phyloP scores from a whole-genome alignment of 2,113 vertebrate species.

The Desmodus rotundus region DNA sequence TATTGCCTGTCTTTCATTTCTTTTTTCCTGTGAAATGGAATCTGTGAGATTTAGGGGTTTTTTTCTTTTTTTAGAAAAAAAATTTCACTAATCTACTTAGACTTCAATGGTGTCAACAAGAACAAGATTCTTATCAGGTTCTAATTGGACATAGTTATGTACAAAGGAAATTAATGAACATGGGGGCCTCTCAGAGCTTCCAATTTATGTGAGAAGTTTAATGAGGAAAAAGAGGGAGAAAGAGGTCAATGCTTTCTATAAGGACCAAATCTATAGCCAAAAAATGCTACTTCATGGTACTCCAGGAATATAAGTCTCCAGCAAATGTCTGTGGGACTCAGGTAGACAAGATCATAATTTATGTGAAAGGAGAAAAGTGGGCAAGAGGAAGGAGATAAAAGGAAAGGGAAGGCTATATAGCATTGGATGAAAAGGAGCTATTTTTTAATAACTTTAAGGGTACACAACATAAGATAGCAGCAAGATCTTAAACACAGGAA shows the following conservation, averaged over 20 bases:
- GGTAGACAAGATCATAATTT: not conserved
- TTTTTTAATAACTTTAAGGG: not conserved
- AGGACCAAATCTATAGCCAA: not conserved
- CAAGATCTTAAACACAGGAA: not conserved
- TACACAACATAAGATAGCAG: not conserved
- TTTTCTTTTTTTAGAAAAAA: not conserved
- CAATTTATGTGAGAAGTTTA: not conserved
- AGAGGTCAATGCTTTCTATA: not conserved
- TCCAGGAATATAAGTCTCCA: not conserved
- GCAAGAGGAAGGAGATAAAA: not conserved
- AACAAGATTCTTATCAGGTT: not conserved
- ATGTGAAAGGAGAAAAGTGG: not conserved
- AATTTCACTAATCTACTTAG: not conserved
- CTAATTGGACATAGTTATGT: not conserved
- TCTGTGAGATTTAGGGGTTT: not conserved
- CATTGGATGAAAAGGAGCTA: not conserved
- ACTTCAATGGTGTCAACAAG: not conserved
- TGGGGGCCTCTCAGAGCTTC: not conserved
- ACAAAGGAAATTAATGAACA: conserved; percentile 7
- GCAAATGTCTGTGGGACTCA: not conserved
- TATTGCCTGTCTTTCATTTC: not conserved
- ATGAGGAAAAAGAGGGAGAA: not conserved
- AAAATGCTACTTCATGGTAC: not conserved
- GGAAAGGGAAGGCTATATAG: rapidly evolving
- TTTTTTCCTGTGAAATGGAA: not conserved